Base-by-base conservation (phyloP, 2,113 vertebrate genomes). In the Phrynocephalus versicolor region DNA sequence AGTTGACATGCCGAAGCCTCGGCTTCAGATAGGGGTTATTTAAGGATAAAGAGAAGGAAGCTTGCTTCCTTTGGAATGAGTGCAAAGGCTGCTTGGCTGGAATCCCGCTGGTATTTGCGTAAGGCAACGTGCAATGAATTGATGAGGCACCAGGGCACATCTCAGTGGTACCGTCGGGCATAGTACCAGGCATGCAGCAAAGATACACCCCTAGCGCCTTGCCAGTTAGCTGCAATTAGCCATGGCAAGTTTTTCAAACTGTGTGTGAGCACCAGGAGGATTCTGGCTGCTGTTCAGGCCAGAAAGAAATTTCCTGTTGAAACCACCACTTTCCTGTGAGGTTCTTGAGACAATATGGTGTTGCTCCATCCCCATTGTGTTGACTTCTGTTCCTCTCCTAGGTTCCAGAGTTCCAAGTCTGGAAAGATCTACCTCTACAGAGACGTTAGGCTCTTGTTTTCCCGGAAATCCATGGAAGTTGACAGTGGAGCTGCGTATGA, bases 391-490 rank as follows among this genome's bases (percentile, higher is more conserved):
- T 94, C 5, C 91, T 76, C 90, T 86, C 88, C 80, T 92, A 99
- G 99, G 98, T 99, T 99, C 97, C 98, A 99, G 97, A 99, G 98
- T 96, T 99, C 99, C 35, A 99, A 98, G 97, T 99, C 99, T 97
- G 98, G 98, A 95, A 99, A 99, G 98, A 98, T 99, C 98, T 99
- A 99, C 99, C 99, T 99, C 98, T 98, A 99, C 90, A 97, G 98
- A 96, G 99, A 99, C 94, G 98, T 99, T 91, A 97, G 98, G 88
- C 97, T 99, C 94, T 97, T 99, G 67, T 99, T 99, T 95, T 99
- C 98, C 92, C 97, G 99, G 91, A 99, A 99, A 96, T 99, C 99
- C 90, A 99, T 99, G 98, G 99, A 99, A 98, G 98, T 99, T 91
- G 99, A 99, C 93, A 99, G 98, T 10, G 99, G 99, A 95, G 98